Base-by-base conservation (phyloP, 1,140 invertebrate genomes). In the Cecropterus lyciades region DNA sequence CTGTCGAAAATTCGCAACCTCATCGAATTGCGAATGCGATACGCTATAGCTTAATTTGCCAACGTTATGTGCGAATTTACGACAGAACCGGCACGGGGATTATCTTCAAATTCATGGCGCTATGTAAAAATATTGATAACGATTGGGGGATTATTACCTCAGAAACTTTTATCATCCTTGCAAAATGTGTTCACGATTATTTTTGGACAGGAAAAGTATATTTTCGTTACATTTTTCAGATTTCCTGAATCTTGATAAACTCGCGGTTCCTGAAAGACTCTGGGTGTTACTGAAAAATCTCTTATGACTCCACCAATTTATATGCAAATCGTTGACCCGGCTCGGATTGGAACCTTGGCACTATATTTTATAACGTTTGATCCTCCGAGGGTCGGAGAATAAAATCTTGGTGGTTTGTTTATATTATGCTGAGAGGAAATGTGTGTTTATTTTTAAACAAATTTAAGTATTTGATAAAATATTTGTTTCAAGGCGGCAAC, bases 321-420 rank as follows among this genome's bases (percentile, higher is more conserved):
- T 42, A 63, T 63, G 59, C 59, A 63, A 63, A 63, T 63, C 59
- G 33, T 17, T 63, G 59, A 42, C 48, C 46, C 59, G 46, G 24
- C 59, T 13, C 59, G 17, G 59, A 13, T 24, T 63, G 27, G 15
- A 42, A 63, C 59, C 30, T 42, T 48, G 46, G 30, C 48, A 63
- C 59, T 63, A 63, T 63, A 63, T 52, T 63, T 52, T 63, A 40
- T 40, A 51, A 51, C 59, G 46, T 62, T 63, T 63, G 59, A 63
- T 52, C 48, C 59, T 16, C 33, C 15, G 48, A 49, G 14, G 30
- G 14, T 13, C 46, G 46, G 46, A 42, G 33, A 63, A 13, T 63
- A 40, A 63, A 51, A 42, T 51, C 30, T 45, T 40, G 13, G 48
- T 40, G 17, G 59, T 45, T 42, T 42, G 16, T 3, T 62, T 16